Percentiles rank a stretch among this genome's conserved stretches.
These are phyloP conservation scores for Ceratotherium simum DNA, from an alignment of 2,113 vertebrate genomes.

Conservation along the genomic window DNA sequence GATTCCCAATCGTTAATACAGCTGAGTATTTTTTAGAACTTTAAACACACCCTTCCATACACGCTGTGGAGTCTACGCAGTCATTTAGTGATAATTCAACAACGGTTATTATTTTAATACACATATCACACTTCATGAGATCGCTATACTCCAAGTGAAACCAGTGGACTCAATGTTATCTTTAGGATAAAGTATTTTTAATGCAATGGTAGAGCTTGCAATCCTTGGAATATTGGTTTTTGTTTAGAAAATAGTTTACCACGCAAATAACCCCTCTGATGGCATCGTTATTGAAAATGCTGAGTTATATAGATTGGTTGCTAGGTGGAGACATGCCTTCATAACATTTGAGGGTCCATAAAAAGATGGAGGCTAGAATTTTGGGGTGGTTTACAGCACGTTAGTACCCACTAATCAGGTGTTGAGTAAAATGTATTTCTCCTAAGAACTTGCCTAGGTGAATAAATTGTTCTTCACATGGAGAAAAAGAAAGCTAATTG, in stretches of 20 bases:
- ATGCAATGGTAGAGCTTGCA: background rate
- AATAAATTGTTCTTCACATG: background rate
- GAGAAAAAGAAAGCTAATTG: background rate
- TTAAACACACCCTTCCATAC: background rate
- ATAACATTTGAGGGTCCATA: background rate
- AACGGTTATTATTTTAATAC: background rate
- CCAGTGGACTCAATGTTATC: background rate
- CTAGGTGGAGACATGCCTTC: background rate
- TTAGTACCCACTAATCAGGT: background rate
- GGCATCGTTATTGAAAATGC: background rate
- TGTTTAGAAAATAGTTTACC: background rate
- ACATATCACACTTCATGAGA: background rate
- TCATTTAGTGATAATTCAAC: background rate
- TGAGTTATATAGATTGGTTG: background rate
- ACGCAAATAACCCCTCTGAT: background rate
- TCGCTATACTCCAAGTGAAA: background rate
- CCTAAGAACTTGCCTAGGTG: background rate
- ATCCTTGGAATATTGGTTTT: background rate
- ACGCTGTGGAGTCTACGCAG: background rate
- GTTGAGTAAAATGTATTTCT: background rate
- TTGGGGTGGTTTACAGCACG: background rate
- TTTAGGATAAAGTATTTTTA: background rate
- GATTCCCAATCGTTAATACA: background rate
- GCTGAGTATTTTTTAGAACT: too few species aligned
- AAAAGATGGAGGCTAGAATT: background rate